These are phyloP conservation scores for Drosophila mulleri DNA, from an alignment of 2,888 invertebrate genomes.

Conservation along the genomic window DNA sequence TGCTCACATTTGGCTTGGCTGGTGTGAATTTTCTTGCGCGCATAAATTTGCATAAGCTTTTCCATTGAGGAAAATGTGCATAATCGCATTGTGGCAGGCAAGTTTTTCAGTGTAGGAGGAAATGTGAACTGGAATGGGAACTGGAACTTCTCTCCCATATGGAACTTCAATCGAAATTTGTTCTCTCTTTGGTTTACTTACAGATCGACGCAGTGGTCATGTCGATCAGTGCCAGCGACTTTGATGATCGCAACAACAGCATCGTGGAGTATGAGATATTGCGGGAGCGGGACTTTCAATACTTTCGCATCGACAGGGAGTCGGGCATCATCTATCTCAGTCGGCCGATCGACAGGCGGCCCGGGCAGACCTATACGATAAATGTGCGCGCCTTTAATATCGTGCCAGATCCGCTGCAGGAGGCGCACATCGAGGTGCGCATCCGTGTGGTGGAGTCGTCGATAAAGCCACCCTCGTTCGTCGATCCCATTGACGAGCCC, in stretches of 20 bases:
- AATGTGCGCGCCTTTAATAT: constrained; percentile 84
- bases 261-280: constrained; percentile 89
- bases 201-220: constrained; percentile 89
- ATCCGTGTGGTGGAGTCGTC: constrained; percentile 95
- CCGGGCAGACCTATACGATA: constrained; percentile 84
- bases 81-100: constrained; percentile 40
- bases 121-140: background rate
- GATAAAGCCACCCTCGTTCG: constrained; percentile 92
- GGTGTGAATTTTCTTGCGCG: background rate
- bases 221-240: constrained; percentile 96
- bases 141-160: constrained; percentile 7
- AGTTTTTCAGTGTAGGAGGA: background rate
- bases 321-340: constrained; percentile 93
- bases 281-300: constrained; percentile 86
- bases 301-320: constrained; percentile 92
- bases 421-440: constrained; percentile 91
- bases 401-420: constrained; percentile 85
- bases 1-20: background rate
- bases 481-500: constrained; percentile 85
- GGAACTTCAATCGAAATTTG: constrained; percentile 24
- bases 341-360: constrained; percentile 83
- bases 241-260: constrained; percentile 96
- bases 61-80: constrained; percentile 54
- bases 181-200: constrained; percentile 45
- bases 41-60: background rate